A percentile compares a stretch with the other conserved stretches of the same genome.
Conservation (phyloP, 2,113 vertebrate species). For the Saiga tatarica region DNA sequence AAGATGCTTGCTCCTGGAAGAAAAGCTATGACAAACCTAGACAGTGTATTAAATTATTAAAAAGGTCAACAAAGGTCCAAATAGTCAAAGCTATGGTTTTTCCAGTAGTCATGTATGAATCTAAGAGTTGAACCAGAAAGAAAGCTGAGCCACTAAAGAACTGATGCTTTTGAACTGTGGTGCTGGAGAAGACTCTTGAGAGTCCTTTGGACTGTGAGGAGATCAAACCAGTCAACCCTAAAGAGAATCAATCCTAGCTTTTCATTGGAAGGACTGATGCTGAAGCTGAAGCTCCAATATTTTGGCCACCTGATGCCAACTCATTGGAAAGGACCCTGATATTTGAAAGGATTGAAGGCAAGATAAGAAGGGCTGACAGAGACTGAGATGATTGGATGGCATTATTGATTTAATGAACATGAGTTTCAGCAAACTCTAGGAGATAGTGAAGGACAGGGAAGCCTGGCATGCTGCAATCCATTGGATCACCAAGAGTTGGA, state of each 20-base stretch:
- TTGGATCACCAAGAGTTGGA: neutral
- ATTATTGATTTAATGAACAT: neutral
- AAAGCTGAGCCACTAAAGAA: neutral
- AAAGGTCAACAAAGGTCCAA: neutral
- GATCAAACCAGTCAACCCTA: neutral
- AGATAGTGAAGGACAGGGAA: neutral
- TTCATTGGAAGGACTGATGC: neutral
- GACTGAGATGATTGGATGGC: neutral
- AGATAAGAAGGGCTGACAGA: neutral
- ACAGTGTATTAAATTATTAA: neutral
- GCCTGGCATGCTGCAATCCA: neutral
- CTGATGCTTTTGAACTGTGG: neutral
- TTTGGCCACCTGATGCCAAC: neutral
- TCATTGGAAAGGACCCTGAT: neutral
- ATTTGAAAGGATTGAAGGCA: neutral
- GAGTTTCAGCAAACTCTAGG: neutral
- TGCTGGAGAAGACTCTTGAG: neutral
- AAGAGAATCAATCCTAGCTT: neutral
- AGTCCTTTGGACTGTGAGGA: neutral
- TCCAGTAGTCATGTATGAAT: neutral
- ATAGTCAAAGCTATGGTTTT: neutral
- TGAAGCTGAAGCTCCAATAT: neutral
- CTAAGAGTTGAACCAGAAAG: neutral
- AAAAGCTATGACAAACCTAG: neutral
- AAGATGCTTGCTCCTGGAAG: neutral